phyloP scores from a whole-genome alignment of 2,113 vertebrate genomes.

The Xiphophorus maculatus region DNA sequence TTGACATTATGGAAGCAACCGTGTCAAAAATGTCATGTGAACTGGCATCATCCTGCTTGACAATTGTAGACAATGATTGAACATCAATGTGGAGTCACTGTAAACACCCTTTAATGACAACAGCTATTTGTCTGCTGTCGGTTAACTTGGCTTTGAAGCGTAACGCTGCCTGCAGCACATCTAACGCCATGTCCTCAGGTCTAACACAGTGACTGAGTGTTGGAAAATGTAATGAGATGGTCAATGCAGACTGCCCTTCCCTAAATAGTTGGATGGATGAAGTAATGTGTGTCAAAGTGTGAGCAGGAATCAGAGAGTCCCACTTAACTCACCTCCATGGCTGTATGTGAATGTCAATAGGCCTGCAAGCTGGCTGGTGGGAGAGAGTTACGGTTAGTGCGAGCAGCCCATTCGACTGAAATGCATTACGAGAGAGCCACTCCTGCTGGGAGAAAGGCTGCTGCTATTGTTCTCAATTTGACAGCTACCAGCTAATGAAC shows the following conservation, averaged over 20 bases:
- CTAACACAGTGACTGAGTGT: conserved; percentile 63
- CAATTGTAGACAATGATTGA: conserved; percentile 27
- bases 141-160: conserved; percentile 64
- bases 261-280: conserved; percentile 59
- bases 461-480: conserved; percentile 71
- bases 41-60: conserved; percentile 22
- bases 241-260: conserved; percentile 44
- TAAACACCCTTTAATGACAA: conserved; percentile 55
- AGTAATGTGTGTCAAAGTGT: conserved; percentile 64
- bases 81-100: conserved; percentile 28
- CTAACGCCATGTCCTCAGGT: conserved; percentile 62
- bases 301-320: conserved; percentile 59
- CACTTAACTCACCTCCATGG: conserved; percentile 38
- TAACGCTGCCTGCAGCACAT: conserved; percentile 41
- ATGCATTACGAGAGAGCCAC: conserved; percentile 68
- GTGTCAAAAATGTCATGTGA: conserved; percentile 33
- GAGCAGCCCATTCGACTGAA: conserved; percentile 65
- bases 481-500: conserved; percentile 52
- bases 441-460: conserved; percentile 62
- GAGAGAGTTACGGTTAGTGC: conserved; percentile 70
- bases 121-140: conserved; percentile 59
- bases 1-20: conserved; percentile 17
- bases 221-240: conserved; percentile 63
- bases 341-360: conserved; percentile 62
- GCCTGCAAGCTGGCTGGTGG: conserved; percentile 39